Evolutionary conservation across 2,797 vertebrate genomes (phyloP), one percentile per base, ranked within the genome.

Genomic region (Enteromius treurensis): DNA sequence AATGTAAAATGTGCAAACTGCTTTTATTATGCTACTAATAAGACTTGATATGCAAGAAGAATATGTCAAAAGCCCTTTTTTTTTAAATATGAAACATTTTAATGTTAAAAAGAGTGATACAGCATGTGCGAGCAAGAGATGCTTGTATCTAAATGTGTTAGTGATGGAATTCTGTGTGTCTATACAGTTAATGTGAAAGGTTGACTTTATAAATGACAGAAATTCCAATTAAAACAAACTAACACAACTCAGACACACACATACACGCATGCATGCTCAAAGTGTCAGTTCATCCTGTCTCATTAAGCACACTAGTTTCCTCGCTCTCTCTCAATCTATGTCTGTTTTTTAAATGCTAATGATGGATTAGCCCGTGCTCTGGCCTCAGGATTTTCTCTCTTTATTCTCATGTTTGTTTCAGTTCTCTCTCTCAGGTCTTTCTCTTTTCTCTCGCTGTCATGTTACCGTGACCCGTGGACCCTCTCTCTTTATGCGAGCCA

Each of bases 341-440:
- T 87, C 68, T 29, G 58, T 82, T 86, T 77, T 80, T 83, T 64
- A 75, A 87, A 88, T 88, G 87, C 87, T 85, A 88, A 88, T 87
- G 84, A 88, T 62, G 86, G 87, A 87, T 88, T 88, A 88, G 71
- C 76, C 68, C 64, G 21, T 73, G 81, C 81, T 60, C 26, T 79
- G 69, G 74, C 81, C 78, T 83, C 65, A 34, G 81, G 75, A 85
- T 86, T 85, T 86, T 82, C 73, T 78, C 71, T 78, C 65, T 87
- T 85, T 80, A 68, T 83, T 80, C 37, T n/a, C 14, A 17, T 69
- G 70, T 80, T 77, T 84, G 80, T 77, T 79, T 74, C 71, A 77
- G 26, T 76, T 71, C 82, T 85, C 71, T n/a, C 84, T 87, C 83
- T 83, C 83, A 69, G 83, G 83, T 88, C 82, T 84, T 32, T 86